A percentile compares a stretch with the other conserved stretches of the same genome.
Evolutionary conservation across 2,888 invertebrate species (phyloP).

Genomic region (Cephus pygmeus): DNA sequence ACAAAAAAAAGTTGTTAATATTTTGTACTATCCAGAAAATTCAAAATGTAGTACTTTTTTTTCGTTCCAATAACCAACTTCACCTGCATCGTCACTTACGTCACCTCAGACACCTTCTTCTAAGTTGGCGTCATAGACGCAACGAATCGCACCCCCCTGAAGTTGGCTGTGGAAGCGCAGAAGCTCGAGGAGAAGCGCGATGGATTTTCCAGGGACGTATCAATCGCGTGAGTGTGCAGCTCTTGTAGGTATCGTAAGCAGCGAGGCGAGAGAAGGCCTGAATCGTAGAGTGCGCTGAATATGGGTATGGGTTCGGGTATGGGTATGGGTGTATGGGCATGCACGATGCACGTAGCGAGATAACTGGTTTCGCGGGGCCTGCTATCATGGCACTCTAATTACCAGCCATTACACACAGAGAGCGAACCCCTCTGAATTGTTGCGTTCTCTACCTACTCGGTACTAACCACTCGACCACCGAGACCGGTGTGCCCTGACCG

Average conservation of each 20-base stretch:
- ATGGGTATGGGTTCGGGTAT: not conserved
- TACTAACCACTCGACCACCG: conserved; percentile 51
- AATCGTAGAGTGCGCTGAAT: not conserved
- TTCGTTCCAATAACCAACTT: not conserved
- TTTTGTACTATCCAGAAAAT: not conserved
- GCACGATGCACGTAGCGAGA: conserved; percentile 62
- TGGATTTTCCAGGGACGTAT: conserved; percentile 42
- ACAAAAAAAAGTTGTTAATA: too few species aligned
- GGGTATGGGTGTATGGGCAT: conserved; percentile 40
- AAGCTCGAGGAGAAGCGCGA: conserved; percentile 19
- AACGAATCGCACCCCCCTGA: not conserved
- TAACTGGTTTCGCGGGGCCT: conserved; percentile 62
- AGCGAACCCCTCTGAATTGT: conserved; percentile 59
- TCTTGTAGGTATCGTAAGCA: not conserved
- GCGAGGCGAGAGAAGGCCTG: not conserved
- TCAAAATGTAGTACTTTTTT: too few species aligned
- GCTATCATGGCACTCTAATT: conserved; percentile 63
- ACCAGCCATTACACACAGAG: conserved; percentile 60
- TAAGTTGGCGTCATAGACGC: not conserved
- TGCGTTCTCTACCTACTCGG: conserved; percentile 56
- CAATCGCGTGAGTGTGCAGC: conserved; percentile 26
- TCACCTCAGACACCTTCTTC: too few species aligned
- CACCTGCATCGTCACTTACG: not conserved
- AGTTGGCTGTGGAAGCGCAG: not conserved
- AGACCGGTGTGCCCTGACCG: conserved; percentile 56